Evolutionary conservation across 2,888 invertebrate genomes (phyloP).

Genomic region (Pyralis farinalis): DNA sequence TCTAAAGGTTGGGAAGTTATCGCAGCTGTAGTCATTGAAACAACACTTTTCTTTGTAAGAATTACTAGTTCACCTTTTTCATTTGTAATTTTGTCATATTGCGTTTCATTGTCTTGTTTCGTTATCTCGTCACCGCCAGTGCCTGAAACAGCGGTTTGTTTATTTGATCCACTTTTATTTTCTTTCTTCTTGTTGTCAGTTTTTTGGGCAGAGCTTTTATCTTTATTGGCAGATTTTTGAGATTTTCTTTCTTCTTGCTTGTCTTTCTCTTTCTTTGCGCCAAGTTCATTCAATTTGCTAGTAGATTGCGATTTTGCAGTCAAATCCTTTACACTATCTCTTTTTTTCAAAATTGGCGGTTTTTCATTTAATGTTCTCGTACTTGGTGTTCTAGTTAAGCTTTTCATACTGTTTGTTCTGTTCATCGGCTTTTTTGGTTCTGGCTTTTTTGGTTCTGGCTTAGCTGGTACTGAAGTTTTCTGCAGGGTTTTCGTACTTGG

Average conservation of each 20-base stretch:
- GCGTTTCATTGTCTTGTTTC: slow-evolving; percentile 70
- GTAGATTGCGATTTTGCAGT: slow-evolving; percentile 50
- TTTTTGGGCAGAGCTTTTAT: slow-evolving; percentile 25
- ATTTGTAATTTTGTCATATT: slow-evolving; percentile 66
- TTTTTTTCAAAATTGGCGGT: slow-evolving; percentile 54
- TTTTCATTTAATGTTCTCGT: slow-evolving; percentile 62
- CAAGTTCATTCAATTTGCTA: slow-evolving; percentile 51
- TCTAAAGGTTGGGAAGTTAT: slow-evolving; percentile 80
- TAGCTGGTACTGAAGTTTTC: slow-evolving; percentile 43
- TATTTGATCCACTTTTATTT: slow-evolving; percentile 19
- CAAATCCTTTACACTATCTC: slow-evolving; percentile 53
- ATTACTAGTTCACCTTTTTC: slow-evolving; percentile 66
- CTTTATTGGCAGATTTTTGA: slow-evolving; percentile 21
- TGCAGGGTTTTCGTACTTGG: slow-evolving; percentile 48
- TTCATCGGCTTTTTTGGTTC: slow-evolving; percentile 61
- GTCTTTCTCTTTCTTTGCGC: slow-evolving; percentile 33
- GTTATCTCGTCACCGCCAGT: slow-evolving; percentile 44
- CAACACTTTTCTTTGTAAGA: slow-evolving; percentile 70
- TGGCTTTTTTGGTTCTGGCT: slow-evolving; percentile 55
- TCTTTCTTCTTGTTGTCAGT: slow-evolving; percentile 27
- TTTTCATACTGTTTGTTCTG: slow-evolving; percentile 68
- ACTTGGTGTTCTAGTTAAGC: slow-evolving; percentile 59
- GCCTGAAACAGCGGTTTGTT: slow-evolving; percentile 31
- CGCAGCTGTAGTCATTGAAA: slow-evolving; percentile 81
- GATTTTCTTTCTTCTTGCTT: slow-evolving; percentile 32